Evolutionary conservation across 2,888 invertebrate genomes (phyloP), one percentile per base, ranked within the genome.

Genomic region (Camponotus fellah): DNA sequence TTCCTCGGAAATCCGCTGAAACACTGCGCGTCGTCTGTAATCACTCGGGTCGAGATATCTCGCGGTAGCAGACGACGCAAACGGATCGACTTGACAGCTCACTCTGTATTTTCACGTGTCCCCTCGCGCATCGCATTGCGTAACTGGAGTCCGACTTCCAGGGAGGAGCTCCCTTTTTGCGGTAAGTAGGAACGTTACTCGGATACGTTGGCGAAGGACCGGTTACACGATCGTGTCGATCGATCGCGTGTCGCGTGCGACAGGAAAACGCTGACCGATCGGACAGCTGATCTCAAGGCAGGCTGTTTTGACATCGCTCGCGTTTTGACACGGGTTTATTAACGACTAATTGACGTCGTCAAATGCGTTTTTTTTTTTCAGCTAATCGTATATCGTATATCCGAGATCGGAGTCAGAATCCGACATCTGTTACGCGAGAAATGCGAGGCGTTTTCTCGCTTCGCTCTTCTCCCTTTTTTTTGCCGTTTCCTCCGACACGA

Each of bases 101-200:
- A 92, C 88, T 91, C 89, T 85, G 92, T 90, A 91, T 92, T 92
- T 93, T 93, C 93, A 93, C 93, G 93, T 93, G 94, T 94, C 88
- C 88, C 89, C 86, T 92, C 85, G 87, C 91, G 91, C 91, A 91
- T 92, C 92, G 88, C 91, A 89, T 93, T 93, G 93, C 93, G 92
- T 93, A 93, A 93, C 91, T 93, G 90, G 89, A 91, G 88, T 90
- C 82, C 88, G 76, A 90, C 91, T 91, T 93, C 91, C 92, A 92
- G 94, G 93, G 93, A 93, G 92, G 93, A 92, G 91, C 91, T 92
- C 91, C 92, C 92, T 89, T 91, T 92, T 93, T 93, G 74, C 89
- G 93, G 94, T 94, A 83, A 94, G 94, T 92, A 87, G 69, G 34
- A 37, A 43, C 17, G 17, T 49, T 71, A 17, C 37, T 6, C 12